Conservation (phyloP, 2,113 vertebrate species). For the mouse (Mus musculus) region GRCm39 chr3:64738001-64738500, state of each 20-base stretch:
- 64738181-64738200: not conserved
- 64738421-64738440: no score
- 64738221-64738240: not conserved
- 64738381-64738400: no score
- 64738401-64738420: no score
- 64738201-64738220: no score
- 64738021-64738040: not conserved
- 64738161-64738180: not conserved
- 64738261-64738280: not conserved
- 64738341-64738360: no score
- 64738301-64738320: not conserved
- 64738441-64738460: no score
- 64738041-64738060: not conserved
- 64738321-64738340: not conserved
- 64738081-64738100: not conserved
- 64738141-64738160: not conserved
- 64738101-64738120: not conserved
- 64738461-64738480: no score
- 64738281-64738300: not conserved
- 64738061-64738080: not conserved
- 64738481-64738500: no score
- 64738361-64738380: no score
- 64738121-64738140: not conserved
- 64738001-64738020: not conserved
- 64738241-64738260: not conserved